These are phyloP conservation scores for Vidua macroura DNA, from an alignment of 2,113 vertebrate genomes.

Conservation along the genomic window DNA sequence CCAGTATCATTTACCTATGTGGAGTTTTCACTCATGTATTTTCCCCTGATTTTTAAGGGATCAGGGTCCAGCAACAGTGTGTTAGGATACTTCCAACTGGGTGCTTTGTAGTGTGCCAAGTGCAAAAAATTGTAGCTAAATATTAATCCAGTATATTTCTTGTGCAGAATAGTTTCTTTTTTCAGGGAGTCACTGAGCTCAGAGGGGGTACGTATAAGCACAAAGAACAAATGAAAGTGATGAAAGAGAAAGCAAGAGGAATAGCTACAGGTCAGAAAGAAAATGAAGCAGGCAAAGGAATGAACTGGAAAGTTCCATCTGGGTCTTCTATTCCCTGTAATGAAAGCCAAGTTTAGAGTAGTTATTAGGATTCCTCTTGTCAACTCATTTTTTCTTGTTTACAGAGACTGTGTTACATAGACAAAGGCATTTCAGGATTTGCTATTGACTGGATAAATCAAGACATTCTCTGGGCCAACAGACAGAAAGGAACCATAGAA, in stretches of 20 bases:
- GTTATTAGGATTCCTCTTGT: not conserved
- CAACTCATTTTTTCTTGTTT: not conserved
- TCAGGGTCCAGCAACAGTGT: not conserved
- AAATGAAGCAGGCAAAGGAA: not conserved
- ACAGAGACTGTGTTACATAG: slow-evolving; percentile 82
- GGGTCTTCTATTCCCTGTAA: not conserved
- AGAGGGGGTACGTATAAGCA: not conserved
- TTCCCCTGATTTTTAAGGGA: not conserved
- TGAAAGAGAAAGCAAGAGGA: not conserved
- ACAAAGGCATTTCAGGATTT: slow-evolving; percentile 85
- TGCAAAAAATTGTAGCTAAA: not conserved
- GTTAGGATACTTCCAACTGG: not conserved
- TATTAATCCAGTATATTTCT: not conserved
- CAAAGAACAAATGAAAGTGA: not conserved
- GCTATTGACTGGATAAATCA: slow-evolving; percentile 89
- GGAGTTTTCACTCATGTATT: not conserved
- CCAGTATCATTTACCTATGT: not conserved
- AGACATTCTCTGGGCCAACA: slow-evolving; percentile 82
- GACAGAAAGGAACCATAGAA: slow-evolving; percentile 82
- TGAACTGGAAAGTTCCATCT: not conserved
- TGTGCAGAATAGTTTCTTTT: not conserved
- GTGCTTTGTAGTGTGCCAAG: not conserved
- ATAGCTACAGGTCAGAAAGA: not conserved
- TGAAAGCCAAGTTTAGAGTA: not conserved
- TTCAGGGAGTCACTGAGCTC: not conserved